Evolutionary conservation across 2,888 invertebrate species (phyloP).

Genomic region (Trissolcus japonicus): DNA sequence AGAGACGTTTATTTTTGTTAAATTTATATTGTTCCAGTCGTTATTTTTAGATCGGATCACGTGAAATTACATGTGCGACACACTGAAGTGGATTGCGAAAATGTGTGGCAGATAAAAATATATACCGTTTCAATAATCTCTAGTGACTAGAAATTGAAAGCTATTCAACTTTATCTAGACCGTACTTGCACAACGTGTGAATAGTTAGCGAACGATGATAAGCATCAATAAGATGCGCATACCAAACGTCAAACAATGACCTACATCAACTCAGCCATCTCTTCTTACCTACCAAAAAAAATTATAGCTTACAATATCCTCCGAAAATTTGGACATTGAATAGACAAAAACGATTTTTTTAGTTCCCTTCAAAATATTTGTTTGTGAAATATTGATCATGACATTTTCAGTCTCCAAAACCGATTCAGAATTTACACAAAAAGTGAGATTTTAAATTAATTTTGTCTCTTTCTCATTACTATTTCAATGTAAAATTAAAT

Average conservation of each 20-base stretch:
- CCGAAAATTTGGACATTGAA: too few relatives aligned
- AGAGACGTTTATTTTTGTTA: background rate
- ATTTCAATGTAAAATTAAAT: too few relatives aligned
- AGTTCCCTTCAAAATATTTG: too few relatives aligned
- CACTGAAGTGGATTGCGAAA: conserved; percentile 25
- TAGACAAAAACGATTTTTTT: too few relatives aligned
- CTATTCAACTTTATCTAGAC: conserved; percentile 63
- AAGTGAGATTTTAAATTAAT: too few relatives aligned
- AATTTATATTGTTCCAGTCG: background rate
- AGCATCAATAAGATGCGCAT: conserved; percentile 61
- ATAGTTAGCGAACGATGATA: conserved; percentile 59
- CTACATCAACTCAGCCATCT: conserved; percentile 67
- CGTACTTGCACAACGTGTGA: conserved; percentile 62
- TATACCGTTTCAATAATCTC: conserved; percentile 32
- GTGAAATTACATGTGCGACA: conserved; percentile 14
- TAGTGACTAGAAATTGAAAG: conserved; percentile 49
- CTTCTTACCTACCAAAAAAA: background rate
- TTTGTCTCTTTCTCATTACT: too few relatives aligned
- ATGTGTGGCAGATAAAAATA: conserved; percentile 35
- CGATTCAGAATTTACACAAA: too few relatives aligned
- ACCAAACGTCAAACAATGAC: conserved; percentile 70
- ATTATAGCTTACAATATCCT: too few relatives aligned
- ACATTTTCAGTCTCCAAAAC: too few relatives aligned
- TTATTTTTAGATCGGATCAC: background rate
- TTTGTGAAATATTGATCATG: too few relatives aligned